Percentiles rank a stretch among this genome's conserved stretches.
phyloP scores from a whole-genome alignment of 64 coral and sea anemone genomes.

The Porites australiensis region DNA sequence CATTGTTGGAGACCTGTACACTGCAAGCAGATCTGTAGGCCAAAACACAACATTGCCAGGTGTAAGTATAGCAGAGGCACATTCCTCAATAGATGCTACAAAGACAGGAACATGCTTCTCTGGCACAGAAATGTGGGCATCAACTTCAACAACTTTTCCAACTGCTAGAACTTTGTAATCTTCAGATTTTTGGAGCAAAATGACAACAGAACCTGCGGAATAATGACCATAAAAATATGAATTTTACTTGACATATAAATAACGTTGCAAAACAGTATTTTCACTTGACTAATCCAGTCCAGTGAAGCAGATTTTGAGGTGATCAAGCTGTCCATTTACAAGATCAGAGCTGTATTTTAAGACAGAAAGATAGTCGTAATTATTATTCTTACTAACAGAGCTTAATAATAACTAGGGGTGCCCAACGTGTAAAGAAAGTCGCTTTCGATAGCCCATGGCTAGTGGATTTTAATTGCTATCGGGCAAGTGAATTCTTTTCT shows the following conservation, averaged over 20 bases:
- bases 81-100: conserved; percentile 57
- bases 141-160: conserved; percentile 47
- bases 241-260: not conserved
- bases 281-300: not conserved
- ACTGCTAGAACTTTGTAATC: conserved; percentile 66
- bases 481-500: too few relatives aligned
- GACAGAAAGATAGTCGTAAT: not conserved
- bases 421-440: too few relatives aligned
- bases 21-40: conserved; percentile 34
- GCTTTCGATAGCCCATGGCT: too few relatives aligned
- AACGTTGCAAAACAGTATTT: not conserved
- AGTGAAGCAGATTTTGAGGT: conserved; percentile 6
- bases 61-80: conserved; percentile 33
- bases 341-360: not conserved
- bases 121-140: conserved; percentile 39
- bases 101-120: conserved; percentile 58
- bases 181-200: conserved; percentile 34
- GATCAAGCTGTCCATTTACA: not conserved
- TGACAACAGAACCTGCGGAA: conserved; percentile 22
- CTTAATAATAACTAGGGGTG: conserved; percentile 4
- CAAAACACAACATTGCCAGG: conserved; percentile 53
- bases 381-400: not conserved
- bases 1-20: conserved; percentile 21
- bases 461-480: too few relatives aligned
- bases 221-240: conserved; percentile 23